Evolutionary conservation across 1,140 invertebrate species (phyloP).

Genomic region (Drosophila mayri): DNA sequence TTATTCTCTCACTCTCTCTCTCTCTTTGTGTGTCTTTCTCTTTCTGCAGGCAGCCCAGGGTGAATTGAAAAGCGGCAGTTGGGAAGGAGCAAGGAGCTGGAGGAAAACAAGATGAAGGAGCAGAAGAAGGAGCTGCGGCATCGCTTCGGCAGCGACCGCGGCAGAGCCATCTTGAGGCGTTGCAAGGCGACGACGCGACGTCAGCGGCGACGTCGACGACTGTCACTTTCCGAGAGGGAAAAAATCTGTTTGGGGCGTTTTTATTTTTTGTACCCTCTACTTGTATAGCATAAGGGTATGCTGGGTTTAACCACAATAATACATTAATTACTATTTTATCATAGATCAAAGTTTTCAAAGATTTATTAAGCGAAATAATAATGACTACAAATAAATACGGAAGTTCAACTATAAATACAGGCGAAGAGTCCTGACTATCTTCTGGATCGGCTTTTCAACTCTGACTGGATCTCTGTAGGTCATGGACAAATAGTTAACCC

Average conservation of each 20-base stretch:
- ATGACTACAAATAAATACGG: too few species aligned
- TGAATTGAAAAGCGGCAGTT: conserved; percentile 37
- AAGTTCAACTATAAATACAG: neutral
- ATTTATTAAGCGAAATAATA: too few species aligned
- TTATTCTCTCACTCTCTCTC: conserved; percentile 19
- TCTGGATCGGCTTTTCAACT: neutral
- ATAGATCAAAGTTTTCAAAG: too few species aligned
- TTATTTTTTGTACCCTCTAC: conserved; percentile 17
- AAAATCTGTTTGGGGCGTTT: conserved; percentile 78
- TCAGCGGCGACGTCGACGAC: conserved; percentile 60
- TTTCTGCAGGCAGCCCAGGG: conserved; percentile 39
- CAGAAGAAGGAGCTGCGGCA: conserved; percentile 7
- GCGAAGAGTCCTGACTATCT: neutral
- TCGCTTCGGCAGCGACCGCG: conserved; percentile 9
- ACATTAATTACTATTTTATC: neutral
- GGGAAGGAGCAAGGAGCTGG: neutral
- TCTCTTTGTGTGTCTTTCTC: neutral
- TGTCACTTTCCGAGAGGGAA: conserved; percentile 76
- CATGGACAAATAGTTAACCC: neutral
- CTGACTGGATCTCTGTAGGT: neutral
- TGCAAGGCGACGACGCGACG: conserved; percentile 46
- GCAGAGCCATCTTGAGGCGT: conserved; percentile 44
- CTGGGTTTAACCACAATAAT: neutral
- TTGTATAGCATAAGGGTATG: neutral
- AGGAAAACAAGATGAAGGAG: conserved; percentile 17